phyloP scores from a whole-genome alignment of 2,113 vertebrate species.

The Rhinolophus sinicus region DNA sequence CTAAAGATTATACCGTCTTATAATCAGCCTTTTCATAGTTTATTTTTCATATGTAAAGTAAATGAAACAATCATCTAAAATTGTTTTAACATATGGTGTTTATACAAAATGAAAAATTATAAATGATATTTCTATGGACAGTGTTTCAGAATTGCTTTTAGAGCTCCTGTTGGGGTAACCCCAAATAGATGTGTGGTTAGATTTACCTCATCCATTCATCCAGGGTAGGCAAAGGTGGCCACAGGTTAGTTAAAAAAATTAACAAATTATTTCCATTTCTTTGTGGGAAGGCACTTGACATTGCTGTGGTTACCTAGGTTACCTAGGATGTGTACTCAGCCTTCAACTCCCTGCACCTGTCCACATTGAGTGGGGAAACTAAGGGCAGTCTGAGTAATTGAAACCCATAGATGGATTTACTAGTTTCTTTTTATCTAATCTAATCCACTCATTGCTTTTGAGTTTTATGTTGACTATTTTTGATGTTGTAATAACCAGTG shows the following conservation, averaged over 20 bases:
- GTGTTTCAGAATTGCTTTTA: constrained; percentile 39
- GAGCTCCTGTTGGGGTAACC: background rate
- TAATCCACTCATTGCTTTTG: background rate
- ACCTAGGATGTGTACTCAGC: background rate
- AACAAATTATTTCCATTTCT: background rate
- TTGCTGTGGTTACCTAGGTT: background rate
- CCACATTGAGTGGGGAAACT: background rate
- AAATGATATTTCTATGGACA: background rate
- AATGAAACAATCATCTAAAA: background rate
- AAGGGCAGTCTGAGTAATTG: background rate
- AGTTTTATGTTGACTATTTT: constrained; percentile 27
- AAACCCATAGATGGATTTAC: background rate
- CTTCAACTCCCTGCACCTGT: background rate
- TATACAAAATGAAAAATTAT: background rate
- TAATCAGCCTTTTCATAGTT: background rate
- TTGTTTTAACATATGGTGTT: background rate
- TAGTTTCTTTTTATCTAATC: background rate
- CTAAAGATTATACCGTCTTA: background rate
- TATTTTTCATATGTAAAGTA: constrained; percentile 16
- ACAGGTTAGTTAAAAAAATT: background rate
- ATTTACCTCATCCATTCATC: background rate
- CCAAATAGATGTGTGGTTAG: background rate
- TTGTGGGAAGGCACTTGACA: background rate
- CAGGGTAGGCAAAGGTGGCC: background rate
- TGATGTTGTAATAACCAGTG: background rate